Conservation (phyloP, 1,140 invertebrate genomes). For the Drosophila tani region DNA sequence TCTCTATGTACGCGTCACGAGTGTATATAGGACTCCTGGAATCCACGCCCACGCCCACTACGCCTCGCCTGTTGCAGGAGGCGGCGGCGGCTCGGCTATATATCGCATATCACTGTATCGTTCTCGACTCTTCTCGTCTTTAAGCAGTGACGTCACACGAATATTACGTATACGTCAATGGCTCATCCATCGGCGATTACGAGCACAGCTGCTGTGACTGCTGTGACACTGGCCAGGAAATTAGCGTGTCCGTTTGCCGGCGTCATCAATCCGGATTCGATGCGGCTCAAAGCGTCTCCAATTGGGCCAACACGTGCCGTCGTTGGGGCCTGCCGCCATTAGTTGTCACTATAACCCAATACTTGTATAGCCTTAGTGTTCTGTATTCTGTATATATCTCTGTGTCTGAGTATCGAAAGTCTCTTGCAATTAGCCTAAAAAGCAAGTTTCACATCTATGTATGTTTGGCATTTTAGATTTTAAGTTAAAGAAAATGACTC, state of each 20-base stretch:
- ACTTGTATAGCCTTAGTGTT: background rate
- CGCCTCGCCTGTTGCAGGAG: constrained; percentile 46
- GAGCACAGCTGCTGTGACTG: constrained; percentile 25
- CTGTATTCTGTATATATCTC: background rate
- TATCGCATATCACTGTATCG: constrained; percentile 1
- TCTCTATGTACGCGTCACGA: background rate
- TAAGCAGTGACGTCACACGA: constrained; percentile 52
- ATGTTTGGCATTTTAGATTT: constrained; percentile 1
- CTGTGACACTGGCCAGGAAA: constrained; percentile 44
- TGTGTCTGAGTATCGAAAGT: background rate
- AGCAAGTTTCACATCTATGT: background rate
- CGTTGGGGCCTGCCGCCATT: constrained; percentile 9
- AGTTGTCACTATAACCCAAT: constrained; percentile 18
- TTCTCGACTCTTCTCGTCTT: constrained; percentile 9
- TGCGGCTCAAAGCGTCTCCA: constrained; percentile 55
- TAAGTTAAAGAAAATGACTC: background rate
- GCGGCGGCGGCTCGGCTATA: background rate
- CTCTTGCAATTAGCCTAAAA: constrained; percentile 9
- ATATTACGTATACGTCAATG: constrained; percentile 51
- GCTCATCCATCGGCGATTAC: constrained; percentile 9
- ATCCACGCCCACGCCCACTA: constrained; percentile 8
- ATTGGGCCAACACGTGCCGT: constrained; percentile 50
- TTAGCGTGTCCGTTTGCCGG: constrained; percentile 40
- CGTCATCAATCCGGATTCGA: constrained; percentile 46
- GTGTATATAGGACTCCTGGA: background rate